Base-by-base conservation (phyloP, 2,888 invertebrate genomes). In the Rosalia funebris region DNA sequence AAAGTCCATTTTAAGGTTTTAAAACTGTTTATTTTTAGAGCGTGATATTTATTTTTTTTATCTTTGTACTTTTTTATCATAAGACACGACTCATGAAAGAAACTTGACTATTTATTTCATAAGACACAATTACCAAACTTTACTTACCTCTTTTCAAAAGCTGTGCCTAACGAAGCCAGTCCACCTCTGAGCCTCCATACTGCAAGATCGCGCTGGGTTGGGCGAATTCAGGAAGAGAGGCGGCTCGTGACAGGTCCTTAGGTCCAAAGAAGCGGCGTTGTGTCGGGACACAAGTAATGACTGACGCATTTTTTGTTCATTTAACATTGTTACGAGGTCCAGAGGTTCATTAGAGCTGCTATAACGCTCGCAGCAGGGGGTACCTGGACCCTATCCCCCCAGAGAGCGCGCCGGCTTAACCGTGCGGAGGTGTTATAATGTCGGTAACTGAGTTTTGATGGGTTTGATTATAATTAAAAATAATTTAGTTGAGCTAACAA, bases 291-390 rank as follows among this genome's bases (percentile, higher is more conserved):
- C 64, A 66, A 58, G 66, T 68, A 66, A 66, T 70, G 70, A 70
- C 66, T 67, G 70, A 67, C 68, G 66, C 65, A 67, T 74, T 72
- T 71, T 72, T 74, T 73, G 73, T 75, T 73, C 71, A 71, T 71
- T 75, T 74, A 74, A 75, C 73, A 74, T 74, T 71, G 73, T 74
- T 73, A 72, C 73, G 71, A 66, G 71, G 65, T 67, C 70, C 69
- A 70, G 74, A 73, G 72, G 75, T 77, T 77, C 78, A 78, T 78
- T 78, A 78, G 77, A 72, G 68, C 66, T 67, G 70, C 69, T 69
- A 71, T 71, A 66, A 68, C 63, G 62, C 58, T 58, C 68, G 39
- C 71, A 63, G 69, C 68, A 59, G 71, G 71, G 65, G 69, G 68
- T 60, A 50, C 53, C 47, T 57, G 60, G 57, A 44, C 60, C 65